A percentile compares a stretch with the other conserved stretches of the same genome.
Evolutionary conservation across 2,797 vertebrate genomes (phyloP).

Genomic region (Notolabrus celidotus): DNA sequence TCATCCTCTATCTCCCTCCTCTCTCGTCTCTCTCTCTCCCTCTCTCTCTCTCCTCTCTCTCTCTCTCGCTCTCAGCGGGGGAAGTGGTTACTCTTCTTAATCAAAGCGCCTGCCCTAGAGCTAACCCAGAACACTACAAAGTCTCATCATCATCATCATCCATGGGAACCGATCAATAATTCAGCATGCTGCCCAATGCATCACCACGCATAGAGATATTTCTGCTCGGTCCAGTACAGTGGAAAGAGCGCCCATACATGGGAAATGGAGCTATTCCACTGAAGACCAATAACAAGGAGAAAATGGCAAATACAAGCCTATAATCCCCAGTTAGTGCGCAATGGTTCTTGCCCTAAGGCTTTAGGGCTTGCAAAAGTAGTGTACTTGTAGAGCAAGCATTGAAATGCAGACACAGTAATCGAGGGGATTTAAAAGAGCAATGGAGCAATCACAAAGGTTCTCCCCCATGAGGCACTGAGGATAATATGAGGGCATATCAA

Average conservation of each 20-base stretch:
- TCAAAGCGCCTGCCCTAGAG: conserved; percentile 63
- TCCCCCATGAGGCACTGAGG: conserved; percentile 53
- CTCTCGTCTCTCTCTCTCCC: conserved; percentile 7
- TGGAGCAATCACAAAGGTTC: conserved; percentile 72
- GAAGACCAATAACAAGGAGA: conserved; percentile 74
- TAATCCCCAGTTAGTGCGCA: conserved; percentile 78
- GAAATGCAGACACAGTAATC: conserved; percentile 77
- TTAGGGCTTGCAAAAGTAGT: conserved; percentile 64
- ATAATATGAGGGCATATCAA: conserved; percentile 66
- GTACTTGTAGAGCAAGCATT: conserved; percentile 73
- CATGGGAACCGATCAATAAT: conserved; percentile 77
- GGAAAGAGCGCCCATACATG: conserved; percentile 55
- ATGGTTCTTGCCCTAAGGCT: conserved; percentile 71
- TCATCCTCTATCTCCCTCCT: too few relatives aligned
- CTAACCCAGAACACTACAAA: conserved; percentile 65
- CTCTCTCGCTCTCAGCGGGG: conserved; percentile 36
- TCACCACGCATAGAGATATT: conserved; percentile 57
- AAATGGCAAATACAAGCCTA: conserved; percentile 78
- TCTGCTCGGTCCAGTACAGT: conserved; percentile 46
- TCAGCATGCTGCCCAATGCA: conserved; percentile 65
- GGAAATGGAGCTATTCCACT: conserved; percentile 65
- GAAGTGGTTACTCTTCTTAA: conserved; percentile 58
- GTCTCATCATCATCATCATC: conserved; percentile 65
- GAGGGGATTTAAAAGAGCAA: conserved; percentile 77
- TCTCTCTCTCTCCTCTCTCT: conserved; percentile 5